These are phyloP conservation scores for Hermaeophaga mercurialis DNA, from an alignment of 2,888 invertebrate species.

Conservation along the genomic window DNA sequence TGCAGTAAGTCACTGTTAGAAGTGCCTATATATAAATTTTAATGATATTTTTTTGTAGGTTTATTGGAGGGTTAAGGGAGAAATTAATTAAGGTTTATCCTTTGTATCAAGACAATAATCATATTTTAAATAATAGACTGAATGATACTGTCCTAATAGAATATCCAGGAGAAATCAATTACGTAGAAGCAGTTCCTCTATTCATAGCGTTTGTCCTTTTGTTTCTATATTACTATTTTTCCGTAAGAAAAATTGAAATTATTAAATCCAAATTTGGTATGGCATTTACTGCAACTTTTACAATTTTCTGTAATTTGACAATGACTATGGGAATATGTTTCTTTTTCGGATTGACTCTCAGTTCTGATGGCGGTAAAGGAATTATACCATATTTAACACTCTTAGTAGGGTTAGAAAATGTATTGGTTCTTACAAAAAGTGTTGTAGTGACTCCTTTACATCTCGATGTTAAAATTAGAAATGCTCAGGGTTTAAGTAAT, in stretches of 20 bases:
- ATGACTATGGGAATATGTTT: conserved; percentile 92
- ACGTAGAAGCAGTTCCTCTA: conserved; percentile 83
- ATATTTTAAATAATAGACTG: conserved; percentile 32
- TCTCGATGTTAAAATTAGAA: conserved; percentile 91
- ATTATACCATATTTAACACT: conserved; percentile 95
- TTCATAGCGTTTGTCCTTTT: conserved; percentile 82
- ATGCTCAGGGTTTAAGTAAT: conserved; percentile 95
- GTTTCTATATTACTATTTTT: conserved; percentile 93
- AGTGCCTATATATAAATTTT: not conserved
- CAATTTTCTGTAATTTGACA: conserved; percentile 82
- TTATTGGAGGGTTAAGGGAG: conserved; percentile 72
- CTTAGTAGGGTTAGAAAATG: conserved; percentile 92
- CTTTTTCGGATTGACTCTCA: conserved; percentile 83
- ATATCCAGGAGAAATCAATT: conserved; percentile 88
- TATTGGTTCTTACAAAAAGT: conserved; percentile 87
- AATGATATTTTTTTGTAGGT: conserved; percentile 62
- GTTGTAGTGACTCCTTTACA: conserved; percentile 93
- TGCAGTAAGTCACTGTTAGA: conserved; percentile 63
- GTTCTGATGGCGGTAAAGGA: conserved; percentile 83
- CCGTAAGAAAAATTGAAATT: conserved; percentile 93
- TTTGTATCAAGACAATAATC: conserved; percentile 63
- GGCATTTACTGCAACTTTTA: conserved; percentile 88
- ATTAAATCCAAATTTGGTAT: conserved; percentile 85
- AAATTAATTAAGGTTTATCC: conserved; percentile 75
- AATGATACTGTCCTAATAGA: conserved; percentile 73